These are phyloP conservation scores for Planiliza haematocheilus DNA, from an alignment of 2,113 vertebrate genomes.

Conservation along the genomic window DNA sequence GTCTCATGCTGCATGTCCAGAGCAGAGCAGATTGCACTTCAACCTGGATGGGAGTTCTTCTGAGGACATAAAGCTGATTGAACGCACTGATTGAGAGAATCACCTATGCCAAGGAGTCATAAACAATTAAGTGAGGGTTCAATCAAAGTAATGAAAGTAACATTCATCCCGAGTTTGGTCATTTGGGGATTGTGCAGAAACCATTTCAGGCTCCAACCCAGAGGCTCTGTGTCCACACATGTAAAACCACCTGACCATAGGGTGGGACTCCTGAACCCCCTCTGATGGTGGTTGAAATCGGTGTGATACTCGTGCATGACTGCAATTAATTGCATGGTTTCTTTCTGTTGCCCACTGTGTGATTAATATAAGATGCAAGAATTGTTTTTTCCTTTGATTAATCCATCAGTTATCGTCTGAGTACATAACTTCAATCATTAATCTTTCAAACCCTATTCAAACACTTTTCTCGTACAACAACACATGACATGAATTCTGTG, in stretches of 20 bases:
- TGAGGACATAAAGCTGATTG: slow-evolving; percentile 47
- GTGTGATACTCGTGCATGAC: too few relatives aligned
- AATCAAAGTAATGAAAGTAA: slow-evolving; percentile 31
- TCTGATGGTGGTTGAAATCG: slow-evolving; percentile 29
- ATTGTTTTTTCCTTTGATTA: too few relatives aligned
- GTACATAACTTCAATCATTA: too few relatives aligned
- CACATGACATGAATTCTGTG: too few relatives aligned
- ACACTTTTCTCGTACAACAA: too few relatives aligned
- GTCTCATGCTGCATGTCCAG: slow-evolving; percentile 38
- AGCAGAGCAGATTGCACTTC: slow-evolving; percentile 40
- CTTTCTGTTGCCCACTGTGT: too few relatives aligned
- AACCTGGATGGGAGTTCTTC: slow-evolving; percentile 45
- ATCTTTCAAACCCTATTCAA: too few relatives aligned
- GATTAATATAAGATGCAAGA: too few relatives aligned
- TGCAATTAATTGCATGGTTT: too few relatives aligned
- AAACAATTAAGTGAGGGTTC: slow-evolving; percentile 16
- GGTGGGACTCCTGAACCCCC: not conserved
- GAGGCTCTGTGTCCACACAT: slow-evolving; percentile 13
- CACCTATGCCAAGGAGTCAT: slow-evolving; percentile 37
- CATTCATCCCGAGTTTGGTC: slow-evolving; percentile 20
- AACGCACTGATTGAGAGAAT: slow-evolving; percentile 47
- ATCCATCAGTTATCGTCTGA: too few relatives aligned
- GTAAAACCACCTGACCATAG: slow-evolving; percentile 18
- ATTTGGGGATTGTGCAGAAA: slow-evolving; percentile 33
- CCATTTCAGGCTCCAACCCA: not conserved